Conservation (phyloP, 2,797 vertebrate genomes). For the Neosilurus mollespiculum region DNA sequence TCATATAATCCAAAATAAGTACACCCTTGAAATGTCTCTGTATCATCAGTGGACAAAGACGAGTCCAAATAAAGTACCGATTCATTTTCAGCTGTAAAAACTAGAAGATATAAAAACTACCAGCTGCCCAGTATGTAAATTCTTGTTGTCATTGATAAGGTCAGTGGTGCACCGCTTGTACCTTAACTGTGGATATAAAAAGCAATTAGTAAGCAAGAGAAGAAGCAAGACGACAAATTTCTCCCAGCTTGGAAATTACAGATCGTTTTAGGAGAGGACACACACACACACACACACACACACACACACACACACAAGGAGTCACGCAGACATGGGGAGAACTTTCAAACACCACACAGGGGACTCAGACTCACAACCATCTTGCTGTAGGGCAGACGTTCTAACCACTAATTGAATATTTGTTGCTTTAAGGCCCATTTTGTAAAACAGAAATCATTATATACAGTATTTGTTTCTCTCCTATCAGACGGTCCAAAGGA, state of each 20-base stretch:
- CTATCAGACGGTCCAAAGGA: too few species aligned
- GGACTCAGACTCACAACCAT: too few species aligned
- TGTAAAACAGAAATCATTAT: too few species aligned
- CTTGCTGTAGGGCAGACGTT: too few species aligned
- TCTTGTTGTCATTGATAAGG: background rate
- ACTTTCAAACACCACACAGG: too few species aligned
- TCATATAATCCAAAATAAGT: background rate
- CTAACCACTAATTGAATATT: too few species aligned
- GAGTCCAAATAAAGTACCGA: too few species aligned
- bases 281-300: background rate
- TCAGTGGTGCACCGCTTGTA: background rate
- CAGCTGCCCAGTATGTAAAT: background rate
- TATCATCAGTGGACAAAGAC: background rate
- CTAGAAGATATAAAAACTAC: too few species aligned
- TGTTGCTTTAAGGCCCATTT: too few species aligned
- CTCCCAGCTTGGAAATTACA: conserved; percentile 19
- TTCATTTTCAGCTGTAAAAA: background rate
- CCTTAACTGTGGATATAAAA: background rate
- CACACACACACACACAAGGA: conserved; percentile 10
- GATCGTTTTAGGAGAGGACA: background rate
- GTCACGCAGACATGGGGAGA: too few species aligned
- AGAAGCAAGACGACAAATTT: background rate
- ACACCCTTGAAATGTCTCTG: background rate
- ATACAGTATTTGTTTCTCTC: too few species aligned
- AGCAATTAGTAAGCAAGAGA: conserved; percentile 16